Evolutionary conservation across 2,797 vertebrate species (phyloP).

Genomic region (Karalla daura): DNA sequence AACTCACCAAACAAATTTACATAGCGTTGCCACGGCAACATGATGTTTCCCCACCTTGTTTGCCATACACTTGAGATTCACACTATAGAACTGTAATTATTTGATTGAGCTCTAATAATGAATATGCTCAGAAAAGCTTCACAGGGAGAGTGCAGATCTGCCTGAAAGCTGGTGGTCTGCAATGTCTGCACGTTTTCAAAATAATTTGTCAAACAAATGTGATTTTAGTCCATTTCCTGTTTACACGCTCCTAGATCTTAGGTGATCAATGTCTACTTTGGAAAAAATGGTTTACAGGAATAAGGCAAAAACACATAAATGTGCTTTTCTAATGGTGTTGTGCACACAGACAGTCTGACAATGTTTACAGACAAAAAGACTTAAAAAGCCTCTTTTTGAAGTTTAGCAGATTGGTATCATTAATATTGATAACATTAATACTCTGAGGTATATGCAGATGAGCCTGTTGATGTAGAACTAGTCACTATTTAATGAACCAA

Average conservation of each 20-base stretch:
- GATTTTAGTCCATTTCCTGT: background rate
- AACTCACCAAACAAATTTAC: background rate
- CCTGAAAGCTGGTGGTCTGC: background rate
- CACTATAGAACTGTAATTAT: background rate
- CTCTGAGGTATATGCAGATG: slow-evolving; percentile 1
- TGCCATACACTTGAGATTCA: background rate
- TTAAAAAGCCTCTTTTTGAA: background rate
- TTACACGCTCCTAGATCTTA: background rate
- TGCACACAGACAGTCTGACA: background rate
- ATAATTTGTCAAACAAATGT: background rate
- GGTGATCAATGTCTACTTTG: background rate
- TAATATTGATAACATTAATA: too few species aligned
- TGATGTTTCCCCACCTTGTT: background rate
- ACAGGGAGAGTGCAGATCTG: background rate
- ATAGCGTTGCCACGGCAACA: slow-evolving; percentile 19
- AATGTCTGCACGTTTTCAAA: background rate
- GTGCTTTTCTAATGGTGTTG: too few species aligned
- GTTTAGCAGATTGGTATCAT: too few species aligned
- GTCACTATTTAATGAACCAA: slow-evolving; percentile 4
- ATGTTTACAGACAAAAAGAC: background rate
- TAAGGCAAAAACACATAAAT: background rate
- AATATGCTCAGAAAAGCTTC: background rate
- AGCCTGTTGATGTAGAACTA: slow-evolving; percentile 5
- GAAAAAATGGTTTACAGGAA: background rate
- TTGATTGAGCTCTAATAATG: background rate